Base-by-base conservation (phyloP, 2,797 vertebrate species). In the Atherinosoma microstoma region DNA sequence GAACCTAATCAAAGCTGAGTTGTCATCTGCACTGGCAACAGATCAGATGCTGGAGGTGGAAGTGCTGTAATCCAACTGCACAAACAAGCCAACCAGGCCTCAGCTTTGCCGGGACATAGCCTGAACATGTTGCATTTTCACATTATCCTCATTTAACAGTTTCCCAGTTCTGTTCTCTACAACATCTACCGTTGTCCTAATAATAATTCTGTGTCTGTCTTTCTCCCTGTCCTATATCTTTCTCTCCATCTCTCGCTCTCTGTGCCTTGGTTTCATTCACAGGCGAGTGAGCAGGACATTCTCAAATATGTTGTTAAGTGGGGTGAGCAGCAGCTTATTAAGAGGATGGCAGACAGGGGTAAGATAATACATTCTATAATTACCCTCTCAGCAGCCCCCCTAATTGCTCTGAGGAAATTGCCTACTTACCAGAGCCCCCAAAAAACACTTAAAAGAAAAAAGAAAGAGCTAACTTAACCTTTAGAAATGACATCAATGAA, bases 261-360 rank as follows among this genome's bases (percentile, higher is more conserved):
- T 84, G 45, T 80, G 60, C 72, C 58, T 65, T 80, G 78, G 70
- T 87, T 80, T 90, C 78, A 78, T 90, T 89, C 80, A 80, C 91
- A 99, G 98, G 97, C 98, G 90, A 98, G 98, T 85, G 98, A 99
- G 90, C 98, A 99, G 95, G 98, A 99, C 94, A 96, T 99, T 90
- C 96, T 99, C 82, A 99, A 99, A 90, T 98, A 99, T 85, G 95
- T 99, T 89, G 95, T 99, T 91, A 99, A 99, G 91, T 99, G 98
- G 98, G 98, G 98, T 79, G 98, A 99, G 79, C 97, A 98, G 91
- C 98, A 99, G 85, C 91, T 99, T 89, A 99, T 99, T 94, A 99
- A 97, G 94, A 97, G 97, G 94, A 99, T 99, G 96, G 97, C 97
- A 89, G 98, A 99, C 93, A 93, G 98, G 96, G 98, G 98, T 99